Conservation (phyloP, 2,797 vertebrate species). For the Sebastes oblongus region DNA sequence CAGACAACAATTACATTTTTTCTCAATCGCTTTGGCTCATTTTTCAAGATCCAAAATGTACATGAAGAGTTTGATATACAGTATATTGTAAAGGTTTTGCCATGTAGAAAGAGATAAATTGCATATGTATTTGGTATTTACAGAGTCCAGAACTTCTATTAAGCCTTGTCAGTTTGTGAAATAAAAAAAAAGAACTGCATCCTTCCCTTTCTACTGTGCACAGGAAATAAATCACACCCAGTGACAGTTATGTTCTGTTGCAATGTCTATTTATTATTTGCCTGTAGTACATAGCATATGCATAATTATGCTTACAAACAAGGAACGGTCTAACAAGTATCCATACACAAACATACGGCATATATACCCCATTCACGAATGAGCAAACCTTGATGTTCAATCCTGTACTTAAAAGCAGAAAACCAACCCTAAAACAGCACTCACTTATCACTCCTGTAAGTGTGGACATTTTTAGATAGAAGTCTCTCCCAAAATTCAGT, state of each 20-base stretch:
- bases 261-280: conserved; percentile 73
- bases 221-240: conserved; percentile 33
- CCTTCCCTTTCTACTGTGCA: not conserved
- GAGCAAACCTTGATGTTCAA: conserved; percentile 38
- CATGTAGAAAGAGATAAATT: not conserved
- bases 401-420: conserved; percentile 14
- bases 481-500: not conserved
- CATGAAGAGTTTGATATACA: not conserved
- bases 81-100: not conserved
- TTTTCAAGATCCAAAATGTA: not conserved
- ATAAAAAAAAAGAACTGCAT: not conserved
- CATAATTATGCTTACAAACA: conserved; percentile 71
- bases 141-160: not conserved
- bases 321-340: conserved; percentile 52
- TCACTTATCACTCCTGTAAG: not conserved
- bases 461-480: conserved; percentile 13
- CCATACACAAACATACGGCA: conserved; percentile 58
- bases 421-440: not conserved
- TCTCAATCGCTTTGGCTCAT: too few species aligned
- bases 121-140: not conserved
- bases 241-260: conserved; percentile 26
- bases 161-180: not conserved
- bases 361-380: conserved; percentile 40
- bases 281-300: conserved; percentile 69
- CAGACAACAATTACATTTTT: too few species aligned